Conservation (phyloP, 2,113 vertebrate species). For the Cephalopterus ornatus region DNA sequence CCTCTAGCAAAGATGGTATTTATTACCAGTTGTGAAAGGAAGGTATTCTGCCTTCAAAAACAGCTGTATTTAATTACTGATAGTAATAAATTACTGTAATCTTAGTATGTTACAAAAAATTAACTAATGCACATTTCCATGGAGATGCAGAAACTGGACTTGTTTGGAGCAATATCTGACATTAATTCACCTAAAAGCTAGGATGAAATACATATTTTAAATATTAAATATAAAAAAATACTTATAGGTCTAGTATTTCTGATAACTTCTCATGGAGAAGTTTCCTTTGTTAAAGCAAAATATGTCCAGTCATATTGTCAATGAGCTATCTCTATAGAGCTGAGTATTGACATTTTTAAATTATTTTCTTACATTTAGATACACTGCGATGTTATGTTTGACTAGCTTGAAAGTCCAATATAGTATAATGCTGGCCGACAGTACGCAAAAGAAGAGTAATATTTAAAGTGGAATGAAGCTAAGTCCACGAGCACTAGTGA, state of each 20-base stretch:
- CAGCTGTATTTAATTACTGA: neutral
- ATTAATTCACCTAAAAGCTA: neutral
- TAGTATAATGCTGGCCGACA: neutral
- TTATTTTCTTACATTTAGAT: neutral
- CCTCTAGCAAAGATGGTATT: neutral
- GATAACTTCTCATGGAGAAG: neutral
- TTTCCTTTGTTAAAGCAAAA: neutral
- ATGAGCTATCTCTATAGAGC: neutral
- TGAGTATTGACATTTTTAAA: neutral
- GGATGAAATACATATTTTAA: neutral
- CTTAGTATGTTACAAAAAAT: neutral
- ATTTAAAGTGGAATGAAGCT: neutral
- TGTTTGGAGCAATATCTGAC: neutral
- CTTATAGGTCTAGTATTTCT: neutral
- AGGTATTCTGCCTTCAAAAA: neutral
- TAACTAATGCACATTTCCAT: neutral
- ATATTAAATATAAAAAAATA: neutral
- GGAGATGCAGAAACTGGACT: neutral
- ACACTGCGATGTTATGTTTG: fast-evolving
- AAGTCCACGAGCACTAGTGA: neutral
- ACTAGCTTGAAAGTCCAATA: neutral
- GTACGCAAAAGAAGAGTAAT: neutral
- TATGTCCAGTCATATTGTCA: neutral
- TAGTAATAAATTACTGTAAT: neutral
- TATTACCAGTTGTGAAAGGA: neutral